Percentiles rank a stretch among this genome's conserved stretches.
Evolutionary conservation across 2,888 invertebrate species (phyloP).

Genomic region (Neria commutata): DNA sequence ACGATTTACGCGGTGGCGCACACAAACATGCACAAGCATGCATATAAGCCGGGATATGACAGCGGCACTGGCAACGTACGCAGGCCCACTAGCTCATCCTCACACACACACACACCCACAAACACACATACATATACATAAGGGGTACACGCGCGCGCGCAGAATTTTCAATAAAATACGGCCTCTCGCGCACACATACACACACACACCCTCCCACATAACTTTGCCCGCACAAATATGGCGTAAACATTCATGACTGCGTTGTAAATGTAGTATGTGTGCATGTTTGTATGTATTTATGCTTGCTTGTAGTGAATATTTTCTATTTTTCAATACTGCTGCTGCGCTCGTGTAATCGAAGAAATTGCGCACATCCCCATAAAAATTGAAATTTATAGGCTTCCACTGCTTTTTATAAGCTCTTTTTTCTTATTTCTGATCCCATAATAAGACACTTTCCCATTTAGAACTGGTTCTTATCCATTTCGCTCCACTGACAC

Average conservation of each 20-base stretch:
- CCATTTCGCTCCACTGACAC: neutral
- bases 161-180: neutral
- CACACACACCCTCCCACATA: neutral
- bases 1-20: conserved; percentile 40
- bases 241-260: neutral
- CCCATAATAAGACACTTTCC: too few species aligned
- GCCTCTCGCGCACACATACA: neutral
- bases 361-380: too few species aligned
- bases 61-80: neutral
- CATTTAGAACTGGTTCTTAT: too few species aligned
- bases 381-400: neutral
- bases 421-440: neutral
- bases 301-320: neutral
- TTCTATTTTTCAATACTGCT: neutral
- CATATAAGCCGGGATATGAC: too few species aligned
- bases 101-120: neutral
- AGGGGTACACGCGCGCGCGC: neutral
- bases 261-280: neutral
- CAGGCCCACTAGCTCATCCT: neutral
- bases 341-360: neutral
- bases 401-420: neutral
- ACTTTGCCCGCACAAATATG: neutral
- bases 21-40: neutral
- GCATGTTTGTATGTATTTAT: neutral
- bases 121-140: neutral